Percentiles rank a stretch among this genome's conserved stretches.
These are phyloP conservation scores for Petaurus breviceps DNA, from an alignment of 2,113 vertebrate genomes.

Conservation along the genomic window DNA sequence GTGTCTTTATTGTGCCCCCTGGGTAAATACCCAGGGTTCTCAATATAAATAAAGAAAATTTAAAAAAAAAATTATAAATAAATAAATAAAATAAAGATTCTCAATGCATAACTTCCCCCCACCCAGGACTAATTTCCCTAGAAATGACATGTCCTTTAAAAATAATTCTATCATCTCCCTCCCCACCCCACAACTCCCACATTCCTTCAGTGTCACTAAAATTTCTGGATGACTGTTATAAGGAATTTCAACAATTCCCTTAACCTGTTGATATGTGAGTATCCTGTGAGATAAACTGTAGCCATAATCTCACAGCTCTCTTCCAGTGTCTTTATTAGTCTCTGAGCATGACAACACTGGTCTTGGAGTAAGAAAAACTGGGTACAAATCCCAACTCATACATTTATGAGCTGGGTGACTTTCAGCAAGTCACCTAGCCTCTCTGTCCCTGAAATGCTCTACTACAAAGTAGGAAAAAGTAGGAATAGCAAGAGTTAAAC, in stretches of 20 bases:
- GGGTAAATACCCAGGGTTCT: too few species aligned
- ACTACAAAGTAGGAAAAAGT: neutral
- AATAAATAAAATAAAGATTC: too few species aligned
- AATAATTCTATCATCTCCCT: neutral
- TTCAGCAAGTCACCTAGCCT: neutral
- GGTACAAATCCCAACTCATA: neutral
- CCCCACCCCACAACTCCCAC: neutral
- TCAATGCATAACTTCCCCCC: neutral
- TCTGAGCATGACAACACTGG: neutral
- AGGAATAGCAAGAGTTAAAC: neutral
- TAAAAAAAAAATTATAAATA: too few species aligned
- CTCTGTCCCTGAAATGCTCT: neutral
- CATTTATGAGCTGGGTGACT: neutral
- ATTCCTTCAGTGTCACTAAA: neutral
- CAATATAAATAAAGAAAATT: too few species aligned
- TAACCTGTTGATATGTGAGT: neutral
- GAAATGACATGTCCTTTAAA: neutral
- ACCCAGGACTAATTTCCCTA: neutral
- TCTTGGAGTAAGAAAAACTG: neutral
- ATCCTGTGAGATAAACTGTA: neutral
- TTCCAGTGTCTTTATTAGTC: neutral
- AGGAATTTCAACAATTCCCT: neutral
- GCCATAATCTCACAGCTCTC: neutral
- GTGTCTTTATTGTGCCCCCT: neutral
- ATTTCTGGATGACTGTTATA: neutral